Percentiles rank a stretch among this genome's conserved stretches.
Conservation (phyloP, 2,113 vertebrate species). For the Melanerpes aurifrons region DNA sequence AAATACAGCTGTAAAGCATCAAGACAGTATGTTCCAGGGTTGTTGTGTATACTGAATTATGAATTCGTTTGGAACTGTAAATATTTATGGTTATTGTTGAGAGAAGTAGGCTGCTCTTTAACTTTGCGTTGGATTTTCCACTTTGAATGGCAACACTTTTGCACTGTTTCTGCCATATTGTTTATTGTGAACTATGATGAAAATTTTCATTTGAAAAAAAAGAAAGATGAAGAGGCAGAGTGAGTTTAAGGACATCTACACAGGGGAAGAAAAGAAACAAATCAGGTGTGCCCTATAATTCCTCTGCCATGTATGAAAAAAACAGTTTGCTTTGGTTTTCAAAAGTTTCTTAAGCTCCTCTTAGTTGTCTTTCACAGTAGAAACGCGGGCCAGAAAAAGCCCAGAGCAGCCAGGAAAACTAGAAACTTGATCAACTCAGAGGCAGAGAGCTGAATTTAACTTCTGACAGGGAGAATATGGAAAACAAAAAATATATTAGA, state of each 20-base stretch:
- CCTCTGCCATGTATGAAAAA: not conserved
- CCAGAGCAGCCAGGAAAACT: not conserved
- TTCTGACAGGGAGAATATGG: not conserved
- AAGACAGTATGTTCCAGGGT: rapidly evolving
- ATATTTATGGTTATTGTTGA: not conserved
- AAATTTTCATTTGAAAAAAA: not conserved
- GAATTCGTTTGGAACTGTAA: not conserved
- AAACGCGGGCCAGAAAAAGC: not conserved
- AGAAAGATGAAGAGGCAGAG: not conserved
- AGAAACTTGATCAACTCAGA: not conserved
- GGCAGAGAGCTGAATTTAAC: not conserved
- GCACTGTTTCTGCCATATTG: not conserved
- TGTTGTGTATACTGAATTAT: not conserved
- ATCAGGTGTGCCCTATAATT: not conserved
- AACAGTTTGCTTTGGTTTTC: not conserved
- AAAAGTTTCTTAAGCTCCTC: not conserved
- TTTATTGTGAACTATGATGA: not conserved
- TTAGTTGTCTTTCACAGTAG: not conserved
- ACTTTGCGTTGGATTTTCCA: not conserved
- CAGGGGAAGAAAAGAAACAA: not conserved
- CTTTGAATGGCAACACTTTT: not conserved
- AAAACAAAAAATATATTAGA: not conserved
- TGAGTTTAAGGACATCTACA: not conserved
- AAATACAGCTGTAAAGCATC: not conserved
- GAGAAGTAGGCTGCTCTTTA: not conserved